phyloP scores from a whole-genome alignment of 2,113 vertebrate species.

The Labrus mixtus region DNA sequence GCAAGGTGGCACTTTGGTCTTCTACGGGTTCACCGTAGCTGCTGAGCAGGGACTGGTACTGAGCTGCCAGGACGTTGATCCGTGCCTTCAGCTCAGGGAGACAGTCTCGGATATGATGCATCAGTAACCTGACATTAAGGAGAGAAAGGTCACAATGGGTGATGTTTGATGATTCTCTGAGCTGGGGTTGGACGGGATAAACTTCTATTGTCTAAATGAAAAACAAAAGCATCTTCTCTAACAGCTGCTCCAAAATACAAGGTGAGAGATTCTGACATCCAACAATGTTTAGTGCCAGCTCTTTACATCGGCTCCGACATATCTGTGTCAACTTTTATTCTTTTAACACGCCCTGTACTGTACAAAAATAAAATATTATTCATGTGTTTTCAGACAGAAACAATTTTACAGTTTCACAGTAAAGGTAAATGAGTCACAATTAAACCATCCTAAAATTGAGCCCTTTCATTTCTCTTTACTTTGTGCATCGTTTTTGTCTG shows the following conservation, averaged over 20 bases:
- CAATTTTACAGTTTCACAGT: too few species aligned
- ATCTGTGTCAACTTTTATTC: not conserved
- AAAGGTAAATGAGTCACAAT: too few species aligned
- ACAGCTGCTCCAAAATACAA: not conserved
- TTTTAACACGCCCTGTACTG: too few species aligned
- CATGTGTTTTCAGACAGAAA: too few species aligned
- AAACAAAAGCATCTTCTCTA: not conserved
- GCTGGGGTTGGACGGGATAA: not conserved
- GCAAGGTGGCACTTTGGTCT: constrained; percentile 95
- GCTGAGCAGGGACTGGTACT: constrained; percentile 96
- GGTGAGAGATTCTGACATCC: not conserved
- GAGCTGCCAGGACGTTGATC: constrained; percentile 96
- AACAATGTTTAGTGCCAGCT: not conserved
- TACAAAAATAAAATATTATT: too few species aligned
- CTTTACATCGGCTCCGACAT: not conserved
- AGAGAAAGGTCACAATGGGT: constrained; percentile 36
- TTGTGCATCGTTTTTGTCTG: too few species aligned
- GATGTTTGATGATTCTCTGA: not conserved
- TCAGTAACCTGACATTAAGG: constrained; percentile 87
- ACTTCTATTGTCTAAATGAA: not conserved
- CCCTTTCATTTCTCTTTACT: too few species aligned
- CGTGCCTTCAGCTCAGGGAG: constrained; percentile 98
- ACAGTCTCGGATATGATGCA: constrained; percentile 99
- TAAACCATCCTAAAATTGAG: too few species aligned
- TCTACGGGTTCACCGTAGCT: constrained; percentile 98